phyloP scores from a whole-genome alignment of 2,888 invertebrate species.

The Trissoscelio sp. region DNA sequence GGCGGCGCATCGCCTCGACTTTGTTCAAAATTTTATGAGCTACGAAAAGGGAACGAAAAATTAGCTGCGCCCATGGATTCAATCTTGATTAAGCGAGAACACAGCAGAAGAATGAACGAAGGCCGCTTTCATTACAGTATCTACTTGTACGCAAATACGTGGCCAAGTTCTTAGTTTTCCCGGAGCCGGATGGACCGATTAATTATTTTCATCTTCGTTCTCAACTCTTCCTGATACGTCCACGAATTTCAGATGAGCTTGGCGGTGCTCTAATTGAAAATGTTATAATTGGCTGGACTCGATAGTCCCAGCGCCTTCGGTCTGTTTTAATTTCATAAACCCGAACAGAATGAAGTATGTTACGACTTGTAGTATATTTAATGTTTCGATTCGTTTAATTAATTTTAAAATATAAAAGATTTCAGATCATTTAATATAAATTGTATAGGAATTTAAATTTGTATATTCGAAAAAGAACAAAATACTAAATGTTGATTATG shows the following conservation, averaged over 20 bases:
- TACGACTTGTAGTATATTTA: conserved; percentile 2
- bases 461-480: too few species aligned
- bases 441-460: too few species aligned
- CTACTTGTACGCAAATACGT: conserved; percentile 68
- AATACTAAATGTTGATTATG: too few species aligned
- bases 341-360: background rate
- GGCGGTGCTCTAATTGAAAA: conserved; percentile 69
- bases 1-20: conserved; percentile 26
- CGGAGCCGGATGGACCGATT: conserved; percentile 72
- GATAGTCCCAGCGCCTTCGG: conserved; percentile 25
- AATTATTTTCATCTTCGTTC: conserved; percentile 72
- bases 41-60: conserved; percentile 68
- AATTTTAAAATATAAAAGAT: too few species aligned
- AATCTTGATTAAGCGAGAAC: conserved; percentile 74
- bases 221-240: conserved; percentile 62
- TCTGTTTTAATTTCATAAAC: conserved; percentile 42
- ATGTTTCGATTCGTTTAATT: background rate
- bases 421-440: too few species aligned
- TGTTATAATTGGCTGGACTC: conserved; percentile 60
- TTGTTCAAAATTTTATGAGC: conserved; percentile 67
- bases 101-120: conserved; percentile 5
- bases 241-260: conserved; percentile 59
- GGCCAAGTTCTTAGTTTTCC: conserved; percentile 62
- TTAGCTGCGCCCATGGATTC: conserved; percentile 74
- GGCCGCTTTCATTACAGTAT: conserved; percentile 71